Conservation (phyloP, 2,113 vertebrate genomes). For the Trichechus manatus region DNA sequence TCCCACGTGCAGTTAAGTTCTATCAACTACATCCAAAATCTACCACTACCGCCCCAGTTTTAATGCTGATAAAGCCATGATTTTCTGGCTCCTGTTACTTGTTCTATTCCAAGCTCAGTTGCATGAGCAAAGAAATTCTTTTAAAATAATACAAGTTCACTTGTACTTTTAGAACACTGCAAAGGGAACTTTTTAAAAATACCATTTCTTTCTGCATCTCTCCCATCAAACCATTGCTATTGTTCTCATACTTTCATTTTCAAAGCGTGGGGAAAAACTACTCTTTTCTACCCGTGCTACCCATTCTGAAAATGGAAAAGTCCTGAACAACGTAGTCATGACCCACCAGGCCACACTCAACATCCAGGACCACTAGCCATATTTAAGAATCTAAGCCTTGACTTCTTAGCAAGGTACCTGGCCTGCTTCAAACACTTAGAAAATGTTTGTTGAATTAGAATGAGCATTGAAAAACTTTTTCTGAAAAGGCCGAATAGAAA, state of each 20-base stretch:
- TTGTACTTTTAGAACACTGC: not conserved
- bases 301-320: not conserved
- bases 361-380: not conserved
- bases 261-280: not conserved
- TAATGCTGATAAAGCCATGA: not conserved
- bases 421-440: not conserved
- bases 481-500: not conserved
- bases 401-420: not conserved
- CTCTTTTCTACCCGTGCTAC: not conserved
- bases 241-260: not conserved
- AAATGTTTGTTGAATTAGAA: not conserved
- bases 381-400: not conserved
- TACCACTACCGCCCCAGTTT: not conserved
- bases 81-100: not conserved
- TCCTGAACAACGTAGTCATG: constrained; percentile 30
- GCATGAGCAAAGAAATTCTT: not conserved
- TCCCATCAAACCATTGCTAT: no score
- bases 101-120: not conserved
- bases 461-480: not conserved
- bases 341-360: not conserved
- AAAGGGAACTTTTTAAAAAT: not conserved
- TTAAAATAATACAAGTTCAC: not conserved
- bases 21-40: not conserved
- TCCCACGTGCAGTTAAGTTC: not conserved
- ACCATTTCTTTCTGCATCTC: not conserved